Conservation (phyloP, 2,797 vertebrate genomes). For the Gallinago stenura region DNA sequence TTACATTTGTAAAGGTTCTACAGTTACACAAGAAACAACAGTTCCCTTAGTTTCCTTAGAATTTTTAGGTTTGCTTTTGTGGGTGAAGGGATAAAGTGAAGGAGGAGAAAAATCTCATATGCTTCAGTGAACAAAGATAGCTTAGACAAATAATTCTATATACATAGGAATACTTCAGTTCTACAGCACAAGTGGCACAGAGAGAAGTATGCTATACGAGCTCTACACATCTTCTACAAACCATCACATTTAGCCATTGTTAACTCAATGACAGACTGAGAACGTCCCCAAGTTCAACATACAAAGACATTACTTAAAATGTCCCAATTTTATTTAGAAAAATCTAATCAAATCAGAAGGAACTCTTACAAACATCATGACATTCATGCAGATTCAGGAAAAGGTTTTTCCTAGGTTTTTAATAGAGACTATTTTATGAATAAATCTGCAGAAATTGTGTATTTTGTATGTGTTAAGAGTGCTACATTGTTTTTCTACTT, state of each 20-base stretch:
- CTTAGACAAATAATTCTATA: not conserved
- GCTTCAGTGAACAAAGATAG: not conserved
- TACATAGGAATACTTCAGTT: not conserved
- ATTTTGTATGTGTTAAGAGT: not conserved
- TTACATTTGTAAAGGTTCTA: not conserved
- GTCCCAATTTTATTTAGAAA: not conserved
- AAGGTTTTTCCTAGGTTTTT: not conserved
- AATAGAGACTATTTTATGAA: not conserved
- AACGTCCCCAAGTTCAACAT: not conserved
- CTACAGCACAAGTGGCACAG: not conserved
- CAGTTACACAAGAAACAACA: not conserved
- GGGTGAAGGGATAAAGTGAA: not conserved
- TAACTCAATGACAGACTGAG: not conserved
- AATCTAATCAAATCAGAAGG: not conserved
- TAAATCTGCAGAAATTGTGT: not conserved
- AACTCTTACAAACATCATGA: not conserved
- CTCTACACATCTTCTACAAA: not conserved
- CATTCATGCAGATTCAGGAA: not conserved
- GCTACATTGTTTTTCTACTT: not conserved
- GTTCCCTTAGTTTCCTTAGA: not conserved
- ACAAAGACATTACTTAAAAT: not conserved
- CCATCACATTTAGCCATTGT: accelerated
- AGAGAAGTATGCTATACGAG: not conserved
- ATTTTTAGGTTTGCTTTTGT: not conserved
- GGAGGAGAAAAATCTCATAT: not conserved